Base-by-base conservation (phyloP, 2,888 invertebrate species). In the Sphaeridia pumilis region DNA sequence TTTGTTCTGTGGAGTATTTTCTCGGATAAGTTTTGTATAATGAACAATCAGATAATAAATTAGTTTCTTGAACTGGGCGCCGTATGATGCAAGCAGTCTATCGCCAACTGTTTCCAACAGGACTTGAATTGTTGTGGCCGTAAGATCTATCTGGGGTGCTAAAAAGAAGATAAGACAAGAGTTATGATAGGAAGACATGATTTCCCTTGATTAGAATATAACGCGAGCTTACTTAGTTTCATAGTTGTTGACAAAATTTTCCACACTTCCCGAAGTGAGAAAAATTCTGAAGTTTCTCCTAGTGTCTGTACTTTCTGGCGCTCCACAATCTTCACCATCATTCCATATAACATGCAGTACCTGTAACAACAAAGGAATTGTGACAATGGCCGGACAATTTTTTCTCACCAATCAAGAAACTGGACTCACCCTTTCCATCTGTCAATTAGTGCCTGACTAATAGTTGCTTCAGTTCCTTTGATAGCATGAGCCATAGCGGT, bases 91-190 rank as follows among this genome's bases (percentile, higher is more conserved):
- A 38, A 46, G 41, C 3, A 64, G 38, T n/a, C 49, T 28, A 36
- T 58, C 61, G 17, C 60, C 54, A n/a, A 63, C 45, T 22, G 54
- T 55, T 31, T 64, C 64, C 41, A 64, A 36, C n/a, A 64, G 44
- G 20, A 60, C 57, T 27, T 61, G 63, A 46, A 63, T 43, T 2
- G 59, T 53, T 10, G 63, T 59, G n/a, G 61, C 61, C 20, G 64
- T 64, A 22, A 64, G 59, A 28, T 64, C 64, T 20, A 61, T 46
- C 49, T 64, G 64, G 2, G 64, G 64, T 20, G 59, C 64, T 64
- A 31, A 7, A 14, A 31, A 31, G 14, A 31, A 31, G 7, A 10
- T 7, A 31, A 31, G 31, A 31, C 7, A 31, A 10, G 31, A 31
- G 14, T 31, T 31, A 31, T 31, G 7, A 31, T 31, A 7, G 7